Evolutionary conservation across 1,140 invertebrate species (phyloP).

Genomic region (Batillaria attramentaria): DNA sequence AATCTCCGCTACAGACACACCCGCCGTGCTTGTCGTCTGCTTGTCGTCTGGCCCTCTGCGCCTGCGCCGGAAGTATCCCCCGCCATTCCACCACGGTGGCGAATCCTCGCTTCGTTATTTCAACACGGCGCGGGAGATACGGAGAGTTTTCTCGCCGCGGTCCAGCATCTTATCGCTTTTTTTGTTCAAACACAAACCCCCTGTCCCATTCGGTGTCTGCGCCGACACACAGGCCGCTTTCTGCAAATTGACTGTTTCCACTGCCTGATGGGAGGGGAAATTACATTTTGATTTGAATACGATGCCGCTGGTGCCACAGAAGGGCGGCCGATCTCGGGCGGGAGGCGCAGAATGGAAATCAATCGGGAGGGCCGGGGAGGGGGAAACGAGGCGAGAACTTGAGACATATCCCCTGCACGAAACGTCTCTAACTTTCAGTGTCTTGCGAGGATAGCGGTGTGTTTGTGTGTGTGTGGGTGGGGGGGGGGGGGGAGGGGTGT

Average conservation of each 20-base stretch:
- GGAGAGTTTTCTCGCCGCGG: background rate
- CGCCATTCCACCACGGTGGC: conserved; percentile 19
- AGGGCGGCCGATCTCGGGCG: background rate
- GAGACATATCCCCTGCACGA: conserved; percentile 9
- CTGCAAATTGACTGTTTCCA: conserved; percentile 33
- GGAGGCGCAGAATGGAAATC: conserved; percentile 6
- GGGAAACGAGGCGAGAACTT: conserved; percentile 23
- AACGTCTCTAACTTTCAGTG: background rate
- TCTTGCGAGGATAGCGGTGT: background rate
- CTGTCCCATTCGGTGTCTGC: background rate
- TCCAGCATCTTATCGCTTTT: conserved; percentile 20
- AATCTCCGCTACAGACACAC: conserved; percentile 35
- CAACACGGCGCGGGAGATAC: background rate
- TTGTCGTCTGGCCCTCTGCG: conserved; percentile 15
- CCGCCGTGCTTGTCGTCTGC: conserved; percentile 25
- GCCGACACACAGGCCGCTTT: conserved; percentile 17
- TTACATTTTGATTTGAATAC: conserved; percentile 29
- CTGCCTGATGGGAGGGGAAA: conserved; percentile 29
- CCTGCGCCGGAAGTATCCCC: conserved; percentile 23
- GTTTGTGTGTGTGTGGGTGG: background rate
- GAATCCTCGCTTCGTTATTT: conserved; percentile 12
- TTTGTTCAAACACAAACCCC: conserved; percentile 19
- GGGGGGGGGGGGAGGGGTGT: background rate
- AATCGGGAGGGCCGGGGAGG: background rate
- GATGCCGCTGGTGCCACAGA: background rate